Evolutionary conservation across 2,797 vertebrate species (phyloP), one percentile per base, ranked within the genome.

Genomic region (Myotis planiceps): DNA sequence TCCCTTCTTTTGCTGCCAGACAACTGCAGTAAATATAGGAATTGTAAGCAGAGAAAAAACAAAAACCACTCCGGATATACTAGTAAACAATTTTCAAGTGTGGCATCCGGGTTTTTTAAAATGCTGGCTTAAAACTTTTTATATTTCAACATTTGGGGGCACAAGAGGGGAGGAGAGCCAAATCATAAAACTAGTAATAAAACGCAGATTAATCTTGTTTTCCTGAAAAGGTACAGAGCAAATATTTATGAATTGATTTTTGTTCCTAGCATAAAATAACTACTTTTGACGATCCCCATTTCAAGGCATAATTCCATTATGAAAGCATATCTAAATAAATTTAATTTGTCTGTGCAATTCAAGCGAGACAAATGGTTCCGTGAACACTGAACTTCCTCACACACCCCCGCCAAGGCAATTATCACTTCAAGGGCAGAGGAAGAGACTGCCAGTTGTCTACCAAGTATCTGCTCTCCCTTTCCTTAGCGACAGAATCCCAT

Each of bases 111-210:
- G 7, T 94, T 80, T 49, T 53, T 63, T 88, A 12, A 32, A 82
- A 27, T 42, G 47, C 49, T 86, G 23, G 14, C 88, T 95, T 69
- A 81, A 29, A 66, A 39, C 21, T 51, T 81, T 82, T 88, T 55
- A 49, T 71, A 32, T 93, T 83, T 88, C 23, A 81, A 21, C 13
- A 49, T 10, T 71, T 75, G 18, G 39, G 12, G 23, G 25, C 6
- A 83, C n/a, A 3, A 69, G 29, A 88, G 5, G 2, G 12, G n/a
- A 96, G 37, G 25, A 81, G 69, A 91, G 68, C 37, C 39, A 88
- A 84, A 18, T 86, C 68, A 83, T 84, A 49, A 92, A 88, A 76
- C 32, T 34, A 63, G 49, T 83, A 83, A 75, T 60, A 81, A 87
- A 76, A 76, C 15, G 25, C 1, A 58, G 37, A 27, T 83, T 49